These are phyloP conservation scores for Antechinus flavipes DNA, from an alignment of 2,113 vertebrate genomes.

Conservation along the genomic window DNA sequence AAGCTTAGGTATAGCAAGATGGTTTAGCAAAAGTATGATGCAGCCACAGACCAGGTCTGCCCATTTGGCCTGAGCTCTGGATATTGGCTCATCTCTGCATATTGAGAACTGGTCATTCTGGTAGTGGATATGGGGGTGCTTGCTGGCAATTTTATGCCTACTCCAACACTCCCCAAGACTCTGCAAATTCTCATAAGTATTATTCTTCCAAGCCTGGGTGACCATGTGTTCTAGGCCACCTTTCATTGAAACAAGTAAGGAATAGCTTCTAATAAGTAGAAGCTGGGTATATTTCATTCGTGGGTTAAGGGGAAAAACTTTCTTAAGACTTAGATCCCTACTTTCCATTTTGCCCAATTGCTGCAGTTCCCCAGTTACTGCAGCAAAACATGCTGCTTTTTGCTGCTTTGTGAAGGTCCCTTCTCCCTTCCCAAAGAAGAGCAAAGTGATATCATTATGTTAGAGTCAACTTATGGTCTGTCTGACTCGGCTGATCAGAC, in stretches of 20 bases:
- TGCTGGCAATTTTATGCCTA: background rate
- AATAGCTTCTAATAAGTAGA: background rate
- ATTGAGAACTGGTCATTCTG: background rate
- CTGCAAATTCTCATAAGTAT: background rate
- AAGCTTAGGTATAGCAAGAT: slow-evolving; percentile 21
- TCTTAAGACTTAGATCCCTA: background rate
- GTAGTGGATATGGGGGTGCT: background rate
- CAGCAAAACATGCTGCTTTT: background rate
- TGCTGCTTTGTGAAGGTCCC: background rate
- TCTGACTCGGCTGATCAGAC: too few relatives aligned
- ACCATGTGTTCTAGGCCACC: background rate
- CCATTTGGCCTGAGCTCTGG: background rate
- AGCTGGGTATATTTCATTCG: background rate
- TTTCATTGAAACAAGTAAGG: background rate
- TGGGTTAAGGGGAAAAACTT: too few relatives aligned
- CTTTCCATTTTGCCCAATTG: background rate
- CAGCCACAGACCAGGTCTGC: background rate
- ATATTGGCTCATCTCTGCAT: background rate
- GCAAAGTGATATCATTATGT: too few relatives aligned
- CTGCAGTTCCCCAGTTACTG: too few relatives aligned
- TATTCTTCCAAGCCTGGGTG: background rate
- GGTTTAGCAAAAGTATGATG: background rate
- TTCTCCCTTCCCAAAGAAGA: too few relatives aligned
- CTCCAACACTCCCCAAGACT: background rate
- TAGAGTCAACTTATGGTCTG: too few relatives aligned